A percentile compares a stretch with the other conserved stretches of the same genome.
Conservation (phyloP, 92 coral and sea anemone species). For the Porites evermanni region DNA sequence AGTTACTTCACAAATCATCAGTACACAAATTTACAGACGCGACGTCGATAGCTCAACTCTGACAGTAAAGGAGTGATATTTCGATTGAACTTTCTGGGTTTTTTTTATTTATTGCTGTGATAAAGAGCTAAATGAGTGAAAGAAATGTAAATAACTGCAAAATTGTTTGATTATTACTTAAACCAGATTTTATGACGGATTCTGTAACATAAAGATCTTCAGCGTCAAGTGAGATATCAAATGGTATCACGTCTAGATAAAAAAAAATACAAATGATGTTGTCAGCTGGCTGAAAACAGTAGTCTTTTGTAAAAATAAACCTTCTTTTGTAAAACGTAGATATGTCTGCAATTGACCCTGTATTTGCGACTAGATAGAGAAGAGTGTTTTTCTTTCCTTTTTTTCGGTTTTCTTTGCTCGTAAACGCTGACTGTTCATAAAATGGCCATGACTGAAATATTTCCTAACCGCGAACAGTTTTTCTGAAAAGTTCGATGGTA, state of each 20-base stretch:
- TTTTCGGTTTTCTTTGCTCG: no score
- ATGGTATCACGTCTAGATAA: background rate
- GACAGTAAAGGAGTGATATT: background rate
- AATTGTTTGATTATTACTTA: background rate
- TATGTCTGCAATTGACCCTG: background rate
- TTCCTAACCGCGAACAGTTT: no score
- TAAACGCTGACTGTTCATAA: no score
- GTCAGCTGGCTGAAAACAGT: background rate
- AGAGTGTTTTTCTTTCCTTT: no score
- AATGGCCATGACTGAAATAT: no score
- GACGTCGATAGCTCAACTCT: background rate
- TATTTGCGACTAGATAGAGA: no score
- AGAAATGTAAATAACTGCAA: background rate
- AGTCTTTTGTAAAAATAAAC: background rate
- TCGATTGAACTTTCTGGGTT: background rate
- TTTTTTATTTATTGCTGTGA: background rate
- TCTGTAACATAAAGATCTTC: background rate
- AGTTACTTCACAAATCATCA: background rate
- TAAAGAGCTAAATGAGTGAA: background rate
- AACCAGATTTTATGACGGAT: background rate
- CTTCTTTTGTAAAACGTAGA: background rate
- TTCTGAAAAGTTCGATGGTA: no score
- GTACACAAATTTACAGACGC: background rate
- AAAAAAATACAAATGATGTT: background rate
- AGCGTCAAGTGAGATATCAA: background rate